Base-by-base conservation (phyloP, 2,888 invertebrate genomes). In the Aleiodes testaceus region DNA sequence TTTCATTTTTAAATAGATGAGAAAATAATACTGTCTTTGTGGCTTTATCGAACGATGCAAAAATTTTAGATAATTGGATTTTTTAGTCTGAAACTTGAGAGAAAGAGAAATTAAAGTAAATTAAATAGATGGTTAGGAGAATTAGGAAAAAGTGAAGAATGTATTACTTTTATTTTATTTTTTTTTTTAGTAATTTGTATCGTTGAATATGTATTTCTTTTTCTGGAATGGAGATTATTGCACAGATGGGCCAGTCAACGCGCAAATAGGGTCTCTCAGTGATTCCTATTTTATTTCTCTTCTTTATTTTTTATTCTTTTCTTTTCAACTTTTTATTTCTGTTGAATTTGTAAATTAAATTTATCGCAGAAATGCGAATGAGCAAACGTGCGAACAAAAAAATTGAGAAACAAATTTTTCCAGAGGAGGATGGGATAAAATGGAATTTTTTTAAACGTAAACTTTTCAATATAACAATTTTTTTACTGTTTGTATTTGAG, bases 191-290 rank as follows among this genome's bases (percentile, higher is more conserved):
- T 53, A 42, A 59, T 59, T 59, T 18, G 1, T 18, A 59, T 42
- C 16, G 20, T 12, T 63, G 6, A 63, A 45, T 63, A 20, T 16
- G 47, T 22, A 47, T 45, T 45, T 63, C n/a, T 16, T 47, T n/a
- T 49, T 49, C 2, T 49, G 12, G 12, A 49, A 49, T 5, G 42
- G 16, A 42, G 7, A 59, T 16, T 11, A 53, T 53, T 72, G 69
- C 49, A 70, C 72, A 72, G 66, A 67, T 47, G 71, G 69, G 73
- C 75, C 75, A 74, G 73, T 73, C 71, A 72, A 75, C 14, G 47
- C n/a, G 36, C 36, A 16, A 16, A 30, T 16, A 44, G 16, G 42
- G 59, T 59, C 20, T 59, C 20, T 59, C 36, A 59, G 18, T 3
- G 1, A 9, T 59, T 59, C 4, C 14, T 14, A 30, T 16, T 1